These are phyloP conservation scores for Melipona beecheii DNA, from an alignment of 2,888 invertebrate species.

Conservation along the genomic window DNA sequence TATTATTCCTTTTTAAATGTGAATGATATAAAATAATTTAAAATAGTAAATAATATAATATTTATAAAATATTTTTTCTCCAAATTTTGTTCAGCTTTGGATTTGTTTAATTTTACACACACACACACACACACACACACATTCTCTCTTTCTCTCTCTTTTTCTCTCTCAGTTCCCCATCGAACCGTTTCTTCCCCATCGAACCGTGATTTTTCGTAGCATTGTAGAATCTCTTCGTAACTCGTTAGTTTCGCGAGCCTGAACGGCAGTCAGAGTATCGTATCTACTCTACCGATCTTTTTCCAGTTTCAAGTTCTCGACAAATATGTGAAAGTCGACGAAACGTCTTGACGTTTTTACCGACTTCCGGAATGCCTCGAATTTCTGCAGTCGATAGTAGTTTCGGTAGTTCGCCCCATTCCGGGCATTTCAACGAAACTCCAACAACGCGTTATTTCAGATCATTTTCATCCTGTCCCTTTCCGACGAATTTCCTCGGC, in stretches of 20 bases:
- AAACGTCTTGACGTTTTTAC: conserved; percentile 49
- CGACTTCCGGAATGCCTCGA: conserved; percentile 54
- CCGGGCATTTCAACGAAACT: conserved; percentile 17
- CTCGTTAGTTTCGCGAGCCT: conserved; percentile 27
- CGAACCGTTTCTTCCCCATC: background rate
- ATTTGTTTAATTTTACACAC: too few relatives aligned
- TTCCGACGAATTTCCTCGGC: background rate
- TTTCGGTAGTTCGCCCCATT: conserved; percentile 34
- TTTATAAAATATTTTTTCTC: too few relatives aligned
- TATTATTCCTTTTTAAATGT: too few relatives aligned
- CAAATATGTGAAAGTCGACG: conserved; percentile 57
- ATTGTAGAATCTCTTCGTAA: conserved; percentile 17
- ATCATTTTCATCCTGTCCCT: conserved; percentile 23
- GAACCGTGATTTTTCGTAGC: background rate
- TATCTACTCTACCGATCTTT: conserved; percentile 16
- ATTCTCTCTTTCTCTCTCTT: background rate
- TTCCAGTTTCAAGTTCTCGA: conserved; percentile 54
- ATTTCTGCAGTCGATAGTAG: conserved; percentile 51
- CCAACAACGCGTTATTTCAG: conserved; percentile 36
- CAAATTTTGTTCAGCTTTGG: too few relatives aligned
- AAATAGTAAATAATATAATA: too few relatives aligned
- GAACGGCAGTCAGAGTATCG: conserved; percentile 2
- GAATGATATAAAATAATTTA: too few relatives aligned
- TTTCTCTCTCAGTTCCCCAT: background rate
- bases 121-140: too few relatives aligned